Percentiles rank a stretch among this genome's conserved stretches.
phyloP scores from a whole-genome alignment of 1,140 invertebrate genomes.

The Helicorthomorpha holstii region DNA sequence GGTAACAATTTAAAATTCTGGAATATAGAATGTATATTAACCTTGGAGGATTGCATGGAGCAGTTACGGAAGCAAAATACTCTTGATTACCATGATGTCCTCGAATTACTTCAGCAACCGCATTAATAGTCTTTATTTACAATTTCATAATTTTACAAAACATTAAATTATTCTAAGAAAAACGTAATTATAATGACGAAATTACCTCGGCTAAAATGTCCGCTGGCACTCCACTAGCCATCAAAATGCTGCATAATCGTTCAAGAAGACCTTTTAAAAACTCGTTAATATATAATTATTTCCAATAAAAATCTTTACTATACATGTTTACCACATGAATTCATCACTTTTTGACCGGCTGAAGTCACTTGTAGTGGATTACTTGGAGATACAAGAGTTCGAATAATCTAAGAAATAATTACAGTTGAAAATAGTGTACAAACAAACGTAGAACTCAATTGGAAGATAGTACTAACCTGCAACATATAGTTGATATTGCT shows the following conservation, averaged over 20 bases:
- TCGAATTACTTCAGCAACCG: slow-evolving; percentile 85
- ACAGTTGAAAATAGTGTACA: background rate
- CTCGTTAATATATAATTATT: slow-evolving; percentile 1
- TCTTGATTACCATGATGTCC: slow-evolving; percentile 83
- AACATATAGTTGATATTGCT: slow-evolving; percentile 84
- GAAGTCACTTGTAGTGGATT: slow-evolving; percentile 58
- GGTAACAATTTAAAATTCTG: slow-evolving; percentile 1
- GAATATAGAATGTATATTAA: slow-evolving; percentile 16
- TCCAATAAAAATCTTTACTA: background rate
- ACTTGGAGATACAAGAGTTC: slow-evolving; percentile 73
- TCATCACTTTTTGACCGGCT: slow-evolving; percentile 76
- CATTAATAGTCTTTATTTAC: slow-evolving; percentile 55
- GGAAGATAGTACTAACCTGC: slow-evolving; percentile 32
- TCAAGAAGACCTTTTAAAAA: slow-evolving; percentile 50
- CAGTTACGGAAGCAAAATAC: slow-evolving; percentile 75
- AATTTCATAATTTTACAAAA: background rate
- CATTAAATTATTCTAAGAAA: background rate
- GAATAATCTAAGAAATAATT: slow-evolving; percentile 38
- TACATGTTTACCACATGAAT: slow-evolving; percentile 43
- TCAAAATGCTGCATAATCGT: slow-evolving; percentile 64
- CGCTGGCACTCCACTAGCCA: slow-evolving; percentile 89
- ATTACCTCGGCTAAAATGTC: slow-evolving; percentile 74
- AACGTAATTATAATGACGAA: background rate
- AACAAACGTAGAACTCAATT: slow-evolving; percentile 2
- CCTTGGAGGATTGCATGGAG: slow-evolving; percentile 78